A percentile compares a stretch with the other conserved stretches of the same genome.
Conservation (phyloP, 2,113 vertebrate species). For the Eulemur rufifrons region DNA sequence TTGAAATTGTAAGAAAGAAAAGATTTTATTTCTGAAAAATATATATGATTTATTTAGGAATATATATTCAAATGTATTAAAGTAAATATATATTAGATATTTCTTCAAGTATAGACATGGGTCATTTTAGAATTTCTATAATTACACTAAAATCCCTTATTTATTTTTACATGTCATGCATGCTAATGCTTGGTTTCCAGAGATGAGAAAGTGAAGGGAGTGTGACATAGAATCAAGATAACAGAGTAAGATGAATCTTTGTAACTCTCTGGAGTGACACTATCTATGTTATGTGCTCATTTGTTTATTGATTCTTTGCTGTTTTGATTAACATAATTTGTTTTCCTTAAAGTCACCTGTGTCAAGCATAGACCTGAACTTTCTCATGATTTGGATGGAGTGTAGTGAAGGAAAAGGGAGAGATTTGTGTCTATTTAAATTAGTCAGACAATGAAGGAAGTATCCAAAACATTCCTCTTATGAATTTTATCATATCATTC, state of each 20-base stretch:
- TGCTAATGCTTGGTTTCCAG: background rate
- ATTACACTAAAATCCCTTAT: background rate
- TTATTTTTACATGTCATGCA: background rate
- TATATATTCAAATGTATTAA: background rate
- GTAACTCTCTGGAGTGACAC: slow-evolving; percentile 24
- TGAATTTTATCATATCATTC: slow-evolving; percentile 9
- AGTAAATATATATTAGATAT: background rate
- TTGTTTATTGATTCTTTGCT: slow-evolving; percentile 64
- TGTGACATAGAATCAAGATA: background rate
- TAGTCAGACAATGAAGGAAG: background rate
- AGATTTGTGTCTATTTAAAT: background rate
- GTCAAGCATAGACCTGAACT: slow-evolving; percentile 13
- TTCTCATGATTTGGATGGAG: background rate
- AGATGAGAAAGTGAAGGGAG: background rate
- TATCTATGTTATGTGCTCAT: background rate
- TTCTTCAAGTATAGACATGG: background rate
- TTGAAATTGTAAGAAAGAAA: background rate
- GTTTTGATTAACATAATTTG: slow-evolving; percentile 59
- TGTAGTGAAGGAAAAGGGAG: background rate
- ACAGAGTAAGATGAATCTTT: slow-evolving; percentile 39
- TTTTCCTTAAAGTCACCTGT: slow-evolving; percentile 47
- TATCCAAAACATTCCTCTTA: background rate
- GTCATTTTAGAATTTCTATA: background rate
- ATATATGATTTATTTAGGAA: background rate
- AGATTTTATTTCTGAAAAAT: background rate